A percentile compares a stretch with the other conserved stretches of the same genome.
These are phyloP conservation scores for Corythornis vintsioides DNA, from an alignment of 2,113 vertebrate species.

Conservation along the genomic window DNA sequence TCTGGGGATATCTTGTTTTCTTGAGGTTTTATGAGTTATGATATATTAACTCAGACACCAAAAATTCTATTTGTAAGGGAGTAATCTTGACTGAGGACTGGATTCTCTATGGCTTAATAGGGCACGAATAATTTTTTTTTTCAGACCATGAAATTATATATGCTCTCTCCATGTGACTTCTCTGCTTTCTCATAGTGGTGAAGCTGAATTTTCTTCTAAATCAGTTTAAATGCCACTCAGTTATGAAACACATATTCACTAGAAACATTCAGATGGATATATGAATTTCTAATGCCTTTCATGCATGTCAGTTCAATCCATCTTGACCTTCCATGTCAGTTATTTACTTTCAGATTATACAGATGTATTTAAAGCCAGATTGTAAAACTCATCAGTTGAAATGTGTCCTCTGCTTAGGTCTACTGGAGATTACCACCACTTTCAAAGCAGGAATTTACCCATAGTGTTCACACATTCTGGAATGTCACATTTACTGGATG, in stretches of 20 bases:
- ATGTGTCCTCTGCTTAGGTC: not conserved
- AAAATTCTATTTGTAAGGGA: not conserved
- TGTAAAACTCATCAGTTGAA: not conserved
- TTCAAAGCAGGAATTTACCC: slow-evolving; percentile 37
- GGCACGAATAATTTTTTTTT: not conserved
- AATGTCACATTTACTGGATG: slow-evolving; percentile 5
- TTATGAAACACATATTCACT: not conserved
- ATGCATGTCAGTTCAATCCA: not conserved
- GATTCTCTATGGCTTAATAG: not conserved
- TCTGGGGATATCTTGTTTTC: not conserved
- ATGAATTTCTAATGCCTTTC: not conserved
- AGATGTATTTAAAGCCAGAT: not conserved
- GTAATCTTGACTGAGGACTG: not conserved
- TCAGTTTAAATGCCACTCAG: not conserved
- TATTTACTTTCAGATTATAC: slow-evolving; percentile 7
- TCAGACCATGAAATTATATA: not conserved
- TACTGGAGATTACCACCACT: not conserved
- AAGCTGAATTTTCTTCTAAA: not conserved
- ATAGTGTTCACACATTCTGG: not conserved
- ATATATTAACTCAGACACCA: not conserved
- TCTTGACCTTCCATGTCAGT: not conserved
- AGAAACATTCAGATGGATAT: not conserved
- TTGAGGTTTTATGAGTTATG: not conserved
- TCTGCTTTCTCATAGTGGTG: not conserved
- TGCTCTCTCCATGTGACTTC: not conserved